These are phyloP conservation scores for Enchytraeus crypticus DNA, from an alignment of 2,888 invertebrate genomes.

Conservation along the genomic window DNA sequence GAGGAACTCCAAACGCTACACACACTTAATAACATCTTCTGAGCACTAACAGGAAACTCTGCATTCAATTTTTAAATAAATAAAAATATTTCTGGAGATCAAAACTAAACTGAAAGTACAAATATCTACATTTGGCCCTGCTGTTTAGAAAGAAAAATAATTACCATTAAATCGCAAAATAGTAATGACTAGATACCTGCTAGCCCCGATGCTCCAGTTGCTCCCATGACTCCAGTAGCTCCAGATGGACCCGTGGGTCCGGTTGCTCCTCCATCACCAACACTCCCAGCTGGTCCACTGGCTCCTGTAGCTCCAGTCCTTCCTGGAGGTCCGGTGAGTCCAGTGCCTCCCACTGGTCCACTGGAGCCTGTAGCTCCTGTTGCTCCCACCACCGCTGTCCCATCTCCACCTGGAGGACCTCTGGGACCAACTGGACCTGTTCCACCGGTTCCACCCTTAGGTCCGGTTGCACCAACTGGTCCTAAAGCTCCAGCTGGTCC, in stretches of 20 bases:
- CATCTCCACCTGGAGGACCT: slow-evolving; percentile 9
- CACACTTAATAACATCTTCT: too few species aligned
- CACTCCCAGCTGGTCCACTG: slow-evolving; percentile 10
- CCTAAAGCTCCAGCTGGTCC: too few species aligned
- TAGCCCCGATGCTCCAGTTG: slow-evolving; percentile 1
- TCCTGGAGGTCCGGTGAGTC: slow-evolving; percentile 14
- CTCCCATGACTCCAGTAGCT: not conserved
- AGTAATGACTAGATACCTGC: too few species aligned
- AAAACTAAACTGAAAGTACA: not conserved
- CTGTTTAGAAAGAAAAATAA: too few species aligned
- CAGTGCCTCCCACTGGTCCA: too few species aligned
- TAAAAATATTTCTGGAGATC: not conserved
- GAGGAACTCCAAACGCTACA: too few species aligned
- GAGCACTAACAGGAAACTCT: too few species aligned
- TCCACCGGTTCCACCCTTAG: not conserved
- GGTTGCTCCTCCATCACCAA: slow-evolving; percentile 9
- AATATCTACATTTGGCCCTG: not conserved
- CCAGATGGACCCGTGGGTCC: slow-evolving; percentile 8
- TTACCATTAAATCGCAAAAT: too few species aligned
- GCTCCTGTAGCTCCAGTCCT: slow-evolving; percentile 12
- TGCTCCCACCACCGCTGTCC: too few species aligned
- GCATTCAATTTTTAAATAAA: not conserved
- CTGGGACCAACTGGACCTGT: slow-evolving; percentile 3
- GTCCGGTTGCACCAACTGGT: too few species aligned
- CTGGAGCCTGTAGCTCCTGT: too few species aligned